These are phyloP conservation scores for Lamellibrachia luymesi DNA, from an alignment of 1,140 invertebrate species.

Conservation along the genomic window DNA sequence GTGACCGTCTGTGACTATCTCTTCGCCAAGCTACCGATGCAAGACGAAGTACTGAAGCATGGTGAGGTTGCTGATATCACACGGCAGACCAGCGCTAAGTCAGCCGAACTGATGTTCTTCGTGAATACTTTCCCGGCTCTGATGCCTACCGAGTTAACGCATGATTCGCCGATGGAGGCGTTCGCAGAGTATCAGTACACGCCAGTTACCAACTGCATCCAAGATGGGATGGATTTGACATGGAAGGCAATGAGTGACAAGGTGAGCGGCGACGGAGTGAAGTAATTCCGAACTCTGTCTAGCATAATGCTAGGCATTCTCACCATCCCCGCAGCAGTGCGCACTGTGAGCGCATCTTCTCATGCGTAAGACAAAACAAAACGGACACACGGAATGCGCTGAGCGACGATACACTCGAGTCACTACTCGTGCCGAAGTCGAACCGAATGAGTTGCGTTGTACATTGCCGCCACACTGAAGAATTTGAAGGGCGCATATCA, in stretches of 20 bases:
- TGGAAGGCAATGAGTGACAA: not conserved
- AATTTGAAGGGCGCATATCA: slow-evolving; percentile 7
- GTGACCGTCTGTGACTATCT: slow-evolving; percentile 1
- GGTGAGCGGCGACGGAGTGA: not conserved
- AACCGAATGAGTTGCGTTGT: slow-evolving; percentile 12
- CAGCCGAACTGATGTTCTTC: not conserved
- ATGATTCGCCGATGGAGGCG: slow-evolving; percentile 6
- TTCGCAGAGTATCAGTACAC: slow-evolving; percentile 7
- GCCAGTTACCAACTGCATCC: not conserved
- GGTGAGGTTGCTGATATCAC: slow-evolving; percentile 10
- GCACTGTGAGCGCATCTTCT: slow-evolving; percentile 4
- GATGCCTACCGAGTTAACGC: not conserved
- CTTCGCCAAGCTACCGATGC: not conserved
- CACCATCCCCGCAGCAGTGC: slow-evolving; percentile 17
- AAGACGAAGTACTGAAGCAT: slow-evolving; percentile 13
- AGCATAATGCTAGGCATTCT: not conserved
- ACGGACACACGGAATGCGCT: slow-evolving; percentile 7
- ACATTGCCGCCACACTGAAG: slow-evolving; percentile 9
- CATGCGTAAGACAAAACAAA: slow-evolving; percentile 12
- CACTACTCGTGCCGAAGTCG: not conserved
- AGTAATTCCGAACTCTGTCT: not conserved
- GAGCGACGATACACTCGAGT: not conserved
- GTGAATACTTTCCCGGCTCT: not conserved
- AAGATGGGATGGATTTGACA: not conserved
- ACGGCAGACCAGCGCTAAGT: not conserved